Evolutionary conservation across 2,888 invertebrate species (phyloP).

Genomic region (Alloplasta piceator): DNA sequence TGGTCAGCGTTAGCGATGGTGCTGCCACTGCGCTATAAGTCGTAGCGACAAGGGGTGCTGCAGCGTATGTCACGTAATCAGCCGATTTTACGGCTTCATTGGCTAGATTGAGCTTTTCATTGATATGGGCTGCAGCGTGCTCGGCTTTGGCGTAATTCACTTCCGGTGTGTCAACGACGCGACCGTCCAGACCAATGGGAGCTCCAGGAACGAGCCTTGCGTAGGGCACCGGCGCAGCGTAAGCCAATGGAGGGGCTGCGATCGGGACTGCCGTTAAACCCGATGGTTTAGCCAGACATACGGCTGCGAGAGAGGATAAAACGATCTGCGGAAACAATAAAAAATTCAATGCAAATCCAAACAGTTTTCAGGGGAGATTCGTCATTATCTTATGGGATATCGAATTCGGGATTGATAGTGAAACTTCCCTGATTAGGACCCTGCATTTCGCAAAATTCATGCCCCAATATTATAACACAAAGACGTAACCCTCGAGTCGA

Average conservation of each 20-base stretch:
- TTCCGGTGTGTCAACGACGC: slow-evolving; percentile 74
- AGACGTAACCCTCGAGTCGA: no score
- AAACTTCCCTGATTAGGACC: no score
- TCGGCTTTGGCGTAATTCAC: slow-evolving; percentile 73
- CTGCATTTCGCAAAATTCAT: no score
- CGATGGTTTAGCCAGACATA: slow-evolving; percentile 69
- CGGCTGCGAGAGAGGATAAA: slow-evolving; percentile 71
- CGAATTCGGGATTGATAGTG: no score
- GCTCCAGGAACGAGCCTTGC: slow-evolving; percentile 67
- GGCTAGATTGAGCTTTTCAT: slow-evolving; percentile 73
- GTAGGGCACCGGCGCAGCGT: slow-evolving; percentile 55
- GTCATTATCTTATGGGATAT: no score
- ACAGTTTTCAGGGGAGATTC: no score
- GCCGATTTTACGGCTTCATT: slow-evolving; percentile 73
- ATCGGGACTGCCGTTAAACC: slow-evolving; percentile 53
- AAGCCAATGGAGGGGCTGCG: slow-evolving; percentile 12
- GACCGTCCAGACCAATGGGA: slow-evolving; percentile 73
- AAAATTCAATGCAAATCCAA: no score
- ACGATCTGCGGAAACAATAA: slow-evolving; percentile 60
- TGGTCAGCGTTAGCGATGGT: slow-evolving; percentile 33
- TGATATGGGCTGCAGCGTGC: slow-evolving; percentile 73
- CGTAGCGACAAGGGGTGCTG: background rate
- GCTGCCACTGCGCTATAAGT: slow-evolving; percentile 34
- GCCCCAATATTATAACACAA: no score
- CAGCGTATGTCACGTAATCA: slow-evolving; percentile 36